Evolutionary conservation across 2,797 vertebrate genomes (phyloP).

Genomic region (Poeciliopsis turneri): DNA sequence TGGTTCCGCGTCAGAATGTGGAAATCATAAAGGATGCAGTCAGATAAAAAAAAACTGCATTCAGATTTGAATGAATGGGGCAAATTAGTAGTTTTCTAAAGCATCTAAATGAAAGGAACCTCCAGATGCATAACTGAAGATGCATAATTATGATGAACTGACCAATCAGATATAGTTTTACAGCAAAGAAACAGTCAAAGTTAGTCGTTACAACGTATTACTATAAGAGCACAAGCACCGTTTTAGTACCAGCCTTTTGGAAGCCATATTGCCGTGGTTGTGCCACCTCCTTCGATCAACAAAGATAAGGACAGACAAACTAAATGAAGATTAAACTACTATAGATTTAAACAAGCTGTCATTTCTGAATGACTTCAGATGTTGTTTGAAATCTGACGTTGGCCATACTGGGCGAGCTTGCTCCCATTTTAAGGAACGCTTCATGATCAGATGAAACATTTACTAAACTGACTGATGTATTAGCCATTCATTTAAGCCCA

Average conservation of each 20-base stretch:
- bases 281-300: not conserved
- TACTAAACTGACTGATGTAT: not conserved
- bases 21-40: not conserved
- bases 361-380: not conserved
- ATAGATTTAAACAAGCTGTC: not conserved
- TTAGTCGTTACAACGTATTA: not conserved
- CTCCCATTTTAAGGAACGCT: not conserved
- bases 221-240: not conserved
- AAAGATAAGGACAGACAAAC: not conserved
- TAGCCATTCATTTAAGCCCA: not conserved
- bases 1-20: not conserved
- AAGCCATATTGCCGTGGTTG: not conserved
- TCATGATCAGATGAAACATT: not conserved
- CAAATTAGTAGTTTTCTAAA: conserved; percentile 4
- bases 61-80: not conserved
- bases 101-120: not conserved
- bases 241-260: not conserved
- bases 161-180: not conserved
- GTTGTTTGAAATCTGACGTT: not conserved
- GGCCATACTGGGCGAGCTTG: not conserved
- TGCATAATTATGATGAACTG: not conserved
- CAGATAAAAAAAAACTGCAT: not conserved
- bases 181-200: not conserved
- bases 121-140: not conserved
- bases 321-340: not conserved